Evolutionary conservation across 2,888 invertebrate genomes (phyloP).

Genomic region (Trichopoda pennipes): DNA sequence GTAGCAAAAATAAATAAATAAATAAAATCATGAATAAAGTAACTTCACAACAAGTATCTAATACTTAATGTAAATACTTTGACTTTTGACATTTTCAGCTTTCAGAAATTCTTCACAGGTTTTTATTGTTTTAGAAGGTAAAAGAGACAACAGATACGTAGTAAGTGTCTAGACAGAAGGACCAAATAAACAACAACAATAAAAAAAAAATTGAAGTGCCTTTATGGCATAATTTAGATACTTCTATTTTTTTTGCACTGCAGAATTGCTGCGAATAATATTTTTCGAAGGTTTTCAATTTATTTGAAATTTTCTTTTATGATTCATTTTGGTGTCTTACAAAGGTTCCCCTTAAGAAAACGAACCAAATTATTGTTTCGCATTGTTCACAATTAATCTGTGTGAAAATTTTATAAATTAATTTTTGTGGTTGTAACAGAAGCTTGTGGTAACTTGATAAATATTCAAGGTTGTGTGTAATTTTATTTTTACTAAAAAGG

Average conservation of each 20-base stretch:
- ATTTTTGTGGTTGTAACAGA: not conserved
- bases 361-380: conserved; percentile 4
- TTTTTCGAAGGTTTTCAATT: conserved; percentile 11
- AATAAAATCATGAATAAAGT: conserved; percentile 34
- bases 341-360: not conserved
- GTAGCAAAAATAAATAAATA: conserved; percentile 8
- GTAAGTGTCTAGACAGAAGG: conserved; percentile 9
- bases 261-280: not conserved
- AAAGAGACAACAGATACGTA: conserved; percentile 34
- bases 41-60: conserved; percentile 60
- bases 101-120: conserved; percentile 8
- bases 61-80: conserved; percentile 67
- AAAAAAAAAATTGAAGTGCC: too few species aligned
- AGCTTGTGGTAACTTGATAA: not conserved
- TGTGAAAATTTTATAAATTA: not conserved
- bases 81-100: conserved; percentile 63
- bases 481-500: conserved; percentile 26
- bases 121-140: conserved; percentile 31
- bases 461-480: too few species aligned
- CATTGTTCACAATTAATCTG: conserved; percentile 26
- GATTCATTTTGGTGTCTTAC: not conserved
- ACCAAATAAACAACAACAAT: conserved; percentile 17
- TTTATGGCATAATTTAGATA: not conserved
- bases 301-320: not conserved
- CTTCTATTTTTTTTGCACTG: too few species aligned